Percentiles rank a stretch among this genome's conserved stretches.
Evolutionary conservation across 2,888 invertebrate species (phyloP).

Genomic region (Netelia inedita): DNA sequence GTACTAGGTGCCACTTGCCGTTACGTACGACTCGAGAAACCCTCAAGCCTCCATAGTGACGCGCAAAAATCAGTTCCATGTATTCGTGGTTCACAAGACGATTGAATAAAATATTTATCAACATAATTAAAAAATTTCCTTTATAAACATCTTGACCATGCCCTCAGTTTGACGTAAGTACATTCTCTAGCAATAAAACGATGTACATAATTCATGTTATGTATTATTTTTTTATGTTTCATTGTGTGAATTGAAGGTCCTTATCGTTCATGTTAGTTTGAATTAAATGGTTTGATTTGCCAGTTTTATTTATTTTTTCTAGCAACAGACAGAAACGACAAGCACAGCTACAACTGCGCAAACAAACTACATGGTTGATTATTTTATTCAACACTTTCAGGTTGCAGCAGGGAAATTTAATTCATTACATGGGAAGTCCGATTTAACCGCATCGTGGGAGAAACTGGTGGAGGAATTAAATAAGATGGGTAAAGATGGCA

Average conservation of each 20-base stretch:
- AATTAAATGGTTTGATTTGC: not conserved
- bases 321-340: slow-evolving; percentile 18
- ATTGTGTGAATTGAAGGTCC: too few species aligned
- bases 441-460: not conserved
- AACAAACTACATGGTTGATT: slow-evolving; percentile 33
- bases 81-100: not conserved
- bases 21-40: too few species aligned
- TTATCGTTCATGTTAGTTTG: too few species aligned
- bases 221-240: too few species aligned
- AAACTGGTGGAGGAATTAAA: not conserved
- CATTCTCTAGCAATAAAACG: too few species aligned
- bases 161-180: not conserved
- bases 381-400: too few species aligned
- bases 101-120: not conserved
- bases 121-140: not conserved
- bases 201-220: not conserved
- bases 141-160: not conserved
- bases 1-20: too few species aligned
- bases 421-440: too few species aligned
- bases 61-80: too few species aligned
- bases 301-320: not conserved
- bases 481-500: not conserved
- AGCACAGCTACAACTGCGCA: slow-evolving; percentile 21
- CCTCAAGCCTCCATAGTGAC: too few species aligned
- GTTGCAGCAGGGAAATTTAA: too few species aligned